Conservation (phyloP, 2,888 invertebrate genomes). For the Eupithecia subfuscata region DNA sequence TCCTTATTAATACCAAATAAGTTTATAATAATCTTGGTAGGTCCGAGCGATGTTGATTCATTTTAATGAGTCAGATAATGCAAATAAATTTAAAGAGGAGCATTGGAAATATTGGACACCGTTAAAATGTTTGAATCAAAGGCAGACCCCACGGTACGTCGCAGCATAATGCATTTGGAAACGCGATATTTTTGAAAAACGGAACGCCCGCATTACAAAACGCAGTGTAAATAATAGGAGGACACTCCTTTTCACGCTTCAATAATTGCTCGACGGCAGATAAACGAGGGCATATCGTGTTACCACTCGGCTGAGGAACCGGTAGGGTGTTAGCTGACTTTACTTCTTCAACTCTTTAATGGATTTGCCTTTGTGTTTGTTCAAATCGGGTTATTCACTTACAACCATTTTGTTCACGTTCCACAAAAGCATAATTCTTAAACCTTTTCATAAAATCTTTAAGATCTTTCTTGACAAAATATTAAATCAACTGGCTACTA, state of each 20-base stretch:
- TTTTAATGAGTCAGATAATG: slow-evolving; percentile 13
- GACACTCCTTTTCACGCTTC: slow-evolving; percentile 84
- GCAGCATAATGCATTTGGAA: slow-evolving; percentile 62
- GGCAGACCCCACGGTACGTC: slow-evolving; percentile 33
- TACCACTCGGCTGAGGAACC: slow-evolving; percentile 64
- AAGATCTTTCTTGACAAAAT: background rate
- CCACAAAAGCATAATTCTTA: background rate
- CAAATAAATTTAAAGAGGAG: slow-evolving; percentile 5
- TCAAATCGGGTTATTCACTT: slow-evolving; percentile 17
- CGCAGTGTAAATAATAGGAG: slow-evolving; percentile 82
- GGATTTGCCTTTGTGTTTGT: slow-evolving; percentile 42
- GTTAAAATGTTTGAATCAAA: slow-evolving; percentile 26
- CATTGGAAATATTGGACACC: slow-evolving; percentile 1
- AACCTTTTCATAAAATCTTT: background rate
- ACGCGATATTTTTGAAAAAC: slow-evolving; percentile 80
- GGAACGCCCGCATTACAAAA: slow-evolving; percentile 82
- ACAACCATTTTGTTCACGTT: background rate
- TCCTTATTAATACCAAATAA: slow-evolving; percentile 17
- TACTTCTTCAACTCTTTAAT: slow-evolving; percentile 69
- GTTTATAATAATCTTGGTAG: slow-evolving; percentile 29
- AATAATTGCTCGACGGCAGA: slow-evolving; percentile 84
- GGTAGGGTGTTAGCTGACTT: slow-evolving; percentile 62
- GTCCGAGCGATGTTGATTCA: slow-evolving; percentile 13
- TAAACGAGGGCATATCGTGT: slow-evolving; percentile 79
- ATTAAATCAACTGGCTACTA: background rate